Evolutionary conservation across 2,888 invertebrate genomes (phyloP).

Genomic region (Microctonus brassicae): DNA sequence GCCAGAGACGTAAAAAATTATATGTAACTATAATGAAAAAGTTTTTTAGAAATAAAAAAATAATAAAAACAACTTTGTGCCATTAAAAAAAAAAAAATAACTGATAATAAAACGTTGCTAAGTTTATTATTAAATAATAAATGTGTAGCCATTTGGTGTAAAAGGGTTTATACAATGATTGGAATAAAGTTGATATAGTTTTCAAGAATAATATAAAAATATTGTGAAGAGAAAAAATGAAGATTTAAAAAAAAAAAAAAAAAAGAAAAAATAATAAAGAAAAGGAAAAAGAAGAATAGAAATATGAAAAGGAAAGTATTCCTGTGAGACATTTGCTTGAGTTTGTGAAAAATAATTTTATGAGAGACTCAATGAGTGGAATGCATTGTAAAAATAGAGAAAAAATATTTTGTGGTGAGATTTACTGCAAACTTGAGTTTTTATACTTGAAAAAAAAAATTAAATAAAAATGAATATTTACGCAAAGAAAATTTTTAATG

Average conservation of each 20-base stretch:
- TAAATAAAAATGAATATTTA: not conserved
- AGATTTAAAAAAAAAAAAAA: slow-evolving; percentile 13
- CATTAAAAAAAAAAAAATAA: not conserved
- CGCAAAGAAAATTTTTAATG: not conserved
- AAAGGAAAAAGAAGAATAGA: slow-evolving; percentile 23
- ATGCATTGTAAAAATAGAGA: not conserved
- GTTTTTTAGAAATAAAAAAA: not conserved
- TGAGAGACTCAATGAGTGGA: slow-evolving; percentile 11
- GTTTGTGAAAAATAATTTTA: slow-evolving; percentile 22
- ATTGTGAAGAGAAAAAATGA: not conserved
- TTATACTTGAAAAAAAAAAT: not conserved
- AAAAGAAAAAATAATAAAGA: slow-evolving; percentile 4
- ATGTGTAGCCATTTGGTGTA: not conserved
- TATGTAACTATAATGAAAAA: not conserved
- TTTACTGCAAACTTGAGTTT: slow-evolving; percentile 22
- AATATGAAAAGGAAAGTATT: slow-evolving; percentile 9
- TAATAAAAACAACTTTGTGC: not conserved
- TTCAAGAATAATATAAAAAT: no score
- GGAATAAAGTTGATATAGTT: not conserved
- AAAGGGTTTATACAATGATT: not conserved
- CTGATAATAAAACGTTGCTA: not conserved
- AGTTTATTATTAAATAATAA: not conserved
- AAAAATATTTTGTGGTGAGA: slow-evolving; percentile 25
- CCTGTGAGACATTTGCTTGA: slow-evolving; percentile 14
- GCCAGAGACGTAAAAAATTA: slow-evolving; percentile 7